phyloP scores from a whole-genome alignment of 2,113 vertebrate species.

The Dascyllus trimaculatus region DNA sequence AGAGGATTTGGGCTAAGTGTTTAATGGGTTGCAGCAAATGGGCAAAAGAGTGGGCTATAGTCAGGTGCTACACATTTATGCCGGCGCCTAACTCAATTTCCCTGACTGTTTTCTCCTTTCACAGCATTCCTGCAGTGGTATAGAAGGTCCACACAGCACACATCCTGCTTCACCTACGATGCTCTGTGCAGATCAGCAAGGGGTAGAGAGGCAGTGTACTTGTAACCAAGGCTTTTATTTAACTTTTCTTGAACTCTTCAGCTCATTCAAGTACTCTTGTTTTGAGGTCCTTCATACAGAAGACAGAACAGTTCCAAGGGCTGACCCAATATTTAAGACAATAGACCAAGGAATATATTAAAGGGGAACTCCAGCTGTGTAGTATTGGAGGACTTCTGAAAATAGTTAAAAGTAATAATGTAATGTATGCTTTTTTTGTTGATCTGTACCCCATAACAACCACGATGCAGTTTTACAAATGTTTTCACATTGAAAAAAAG shows the following conservation, averaged over 20 bases:
- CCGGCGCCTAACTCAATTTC: conserved; percentile 21
- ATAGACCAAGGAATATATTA: not conserved
- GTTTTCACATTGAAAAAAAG: not conserved
- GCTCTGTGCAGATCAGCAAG: conserved; percentile 12
- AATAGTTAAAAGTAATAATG: no score
- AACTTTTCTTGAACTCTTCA: conserved; percentile 35
- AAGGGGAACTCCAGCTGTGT: not conserved
- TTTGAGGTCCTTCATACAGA: conserved; percentile 8
- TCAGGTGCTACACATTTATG: conserved; percentile 39
- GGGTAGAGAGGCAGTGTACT: not conserved
- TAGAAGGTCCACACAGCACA: not conserved
- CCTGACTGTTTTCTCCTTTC: conserved; percentile 6
- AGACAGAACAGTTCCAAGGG: not conserved
- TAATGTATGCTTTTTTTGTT: no score
- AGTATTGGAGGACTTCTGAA: not conserved
- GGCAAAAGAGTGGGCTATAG: conserved; percentile 34
- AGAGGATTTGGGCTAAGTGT: conserved; percentile 68
- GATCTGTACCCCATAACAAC: not conserved
- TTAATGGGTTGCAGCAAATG: conserved; percentile 67
- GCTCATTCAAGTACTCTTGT: conserved; percentile 46
- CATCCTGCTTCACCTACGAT: not conserved
- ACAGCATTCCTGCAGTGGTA: not conserved
- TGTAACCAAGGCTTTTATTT: conserved; percentile 22
- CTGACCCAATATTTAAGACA: not conserved
- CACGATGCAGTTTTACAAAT: not conserved